Evolutionary conservation across 2,113 vertebrate species (phyloP).

Genomic region (Microtus ochrogaster): DNA sequence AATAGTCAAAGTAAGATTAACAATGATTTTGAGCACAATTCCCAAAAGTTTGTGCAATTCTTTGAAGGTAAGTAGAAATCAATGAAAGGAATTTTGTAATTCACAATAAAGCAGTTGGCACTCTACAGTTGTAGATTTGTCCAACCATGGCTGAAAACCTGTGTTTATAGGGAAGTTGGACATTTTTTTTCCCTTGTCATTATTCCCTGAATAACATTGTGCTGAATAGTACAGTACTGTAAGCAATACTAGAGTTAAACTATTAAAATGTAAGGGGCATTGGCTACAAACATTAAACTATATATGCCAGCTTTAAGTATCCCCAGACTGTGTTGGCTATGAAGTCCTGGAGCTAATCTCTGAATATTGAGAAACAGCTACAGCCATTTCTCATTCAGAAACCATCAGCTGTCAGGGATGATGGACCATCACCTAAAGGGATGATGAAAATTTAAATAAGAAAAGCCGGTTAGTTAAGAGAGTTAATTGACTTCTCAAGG

Average conservation of each 20-base stretch:
- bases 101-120: neutral
- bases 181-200: neutral
- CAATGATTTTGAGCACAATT: neutral
- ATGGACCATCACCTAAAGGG: neutral
- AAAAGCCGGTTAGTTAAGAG: neutral
- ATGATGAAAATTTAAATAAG: neutral
- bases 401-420: neutral
- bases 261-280: too few relatives aligned
- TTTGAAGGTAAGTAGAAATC: neutral
- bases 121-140: neutral
- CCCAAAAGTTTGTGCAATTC: neutral
- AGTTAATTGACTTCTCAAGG: neutral
- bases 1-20: neutral
- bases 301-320: neutral
- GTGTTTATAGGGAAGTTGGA: neutral
- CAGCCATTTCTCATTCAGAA: neutral
- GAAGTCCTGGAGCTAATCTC: neutral
- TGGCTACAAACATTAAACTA: neutral
- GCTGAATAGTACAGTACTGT: too few relatives aligned
- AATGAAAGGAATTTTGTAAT: neutral
- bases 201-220: neutral
- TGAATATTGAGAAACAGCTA: neutral
- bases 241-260: neutral
- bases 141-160: neutral
- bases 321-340: neutral